These are phyloP conservation scores for Istiophorus platypterus DNA, from an alignment of 2,113 vertebrate genomes.

Conservation along the genomic window DNA sequence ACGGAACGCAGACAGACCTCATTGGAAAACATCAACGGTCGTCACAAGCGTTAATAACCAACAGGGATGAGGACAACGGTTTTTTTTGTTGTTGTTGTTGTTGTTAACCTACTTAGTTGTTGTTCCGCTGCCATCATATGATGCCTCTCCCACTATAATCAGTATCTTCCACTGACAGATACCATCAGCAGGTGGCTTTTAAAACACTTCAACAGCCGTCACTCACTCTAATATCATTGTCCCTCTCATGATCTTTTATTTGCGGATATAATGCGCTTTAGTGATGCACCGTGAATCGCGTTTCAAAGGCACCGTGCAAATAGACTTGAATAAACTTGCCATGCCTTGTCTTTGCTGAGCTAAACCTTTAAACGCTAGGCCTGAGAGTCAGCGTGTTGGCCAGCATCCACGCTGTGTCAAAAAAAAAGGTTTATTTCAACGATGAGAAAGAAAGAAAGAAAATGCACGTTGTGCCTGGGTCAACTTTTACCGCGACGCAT, in stretches of 20 bases:
- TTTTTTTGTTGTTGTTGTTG: too few relatives aligned
- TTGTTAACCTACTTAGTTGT: neutral
- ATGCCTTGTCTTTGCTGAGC: neutral
- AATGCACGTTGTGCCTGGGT: neutral
- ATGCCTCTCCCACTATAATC: neutral
- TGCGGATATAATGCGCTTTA: neutral
- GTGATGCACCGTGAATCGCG: neutral
- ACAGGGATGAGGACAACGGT: neutral
- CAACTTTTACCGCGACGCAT: neutral
- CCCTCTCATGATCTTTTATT: neutral
- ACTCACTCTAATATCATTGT: neutral
- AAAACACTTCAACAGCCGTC: neutral
- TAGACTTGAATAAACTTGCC: constrained; percentile 1
- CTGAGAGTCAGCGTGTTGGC: neutral
- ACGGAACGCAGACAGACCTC: too few relatives aligned
- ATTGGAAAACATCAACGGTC: neutral
- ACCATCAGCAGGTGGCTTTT: neutral
- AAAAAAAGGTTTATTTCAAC: neutral
- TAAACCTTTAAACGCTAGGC: neutral
- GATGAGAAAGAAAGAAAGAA: neutral
- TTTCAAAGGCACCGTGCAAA: constrained; percentile 4
- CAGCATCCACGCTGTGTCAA: neutral
- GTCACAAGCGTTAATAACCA: neutral
- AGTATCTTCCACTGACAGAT: neutral
- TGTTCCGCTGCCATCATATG: neutral